Percentiles rank a stretch among this genome's conserved stretches.
phyloP scores from a whole-genome alignment of 2,888 invertebrate species.

The Anthrax anthrax region DNA sequence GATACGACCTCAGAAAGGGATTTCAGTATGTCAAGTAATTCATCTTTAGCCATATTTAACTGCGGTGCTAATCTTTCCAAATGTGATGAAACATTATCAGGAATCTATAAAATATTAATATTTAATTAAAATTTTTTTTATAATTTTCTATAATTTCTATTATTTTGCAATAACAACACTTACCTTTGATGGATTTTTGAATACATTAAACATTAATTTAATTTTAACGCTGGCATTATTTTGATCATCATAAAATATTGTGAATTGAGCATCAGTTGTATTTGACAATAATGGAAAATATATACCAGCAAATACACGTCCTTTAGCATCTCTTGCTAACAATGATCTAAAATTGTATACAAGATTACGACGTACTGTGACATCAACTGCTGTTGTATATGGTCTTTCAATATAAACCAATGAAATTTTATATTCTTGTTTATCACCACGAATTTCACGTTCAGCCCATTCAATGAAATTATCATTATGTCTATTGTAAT shows the following conservation, averaged over 20 bases:
- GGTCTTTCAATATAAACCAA: constrained; percentile 67
- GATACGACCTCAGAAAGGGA: constrained; percentile 51
- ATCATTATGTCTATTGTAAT: constrained; percentile 48
- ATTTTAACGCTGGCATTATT: constrained; percentile 52
- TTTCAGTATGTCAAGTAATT: constrained; percentile 47
- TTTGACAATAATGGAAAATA: constrained; percentile 60
- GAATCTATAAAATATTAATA: constrained; percentile 35
- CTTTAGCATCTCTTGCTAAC: constrained; percentile 68
- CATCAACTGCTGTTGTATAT: constrained; percentile 65
- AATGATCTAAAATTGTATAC: constrained; percentile 69
- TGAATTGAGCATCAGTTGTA: constrained; percentile 48
- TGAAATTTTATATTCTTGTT: constrained; percentile 50
- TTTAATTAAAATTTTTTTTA: background rate
- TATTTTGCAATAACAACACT: constrained; percentile 13
- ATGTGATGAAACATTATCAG: constrained; percentile 44
- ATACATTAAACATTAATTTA: constrained; percentile 60
- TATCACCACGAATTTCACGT: constrained; percentile 52
- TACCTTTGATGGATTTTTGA: constrained; percentile 45
- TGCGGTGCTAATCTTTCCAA: constrained; percentile 56
- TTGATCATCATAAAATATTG: constrained; percentile 56
- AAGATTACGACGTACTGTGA: constrained; percentile 78
- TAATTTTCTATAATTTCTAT: background rate
- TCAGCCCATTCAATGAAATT: constrained; percentile 80
- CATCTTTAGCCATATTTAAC: constrained; percentile 51
- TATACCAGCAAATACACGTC: constrained; percentile 67